Percentiles rank a stretch among this genome's conserved stretches.
These are phyloP conservation scores for Cephalopachus bancanus DNA, from an alignment of 2,797 vertebrate species.

Conservation along the genomic window DNA sequence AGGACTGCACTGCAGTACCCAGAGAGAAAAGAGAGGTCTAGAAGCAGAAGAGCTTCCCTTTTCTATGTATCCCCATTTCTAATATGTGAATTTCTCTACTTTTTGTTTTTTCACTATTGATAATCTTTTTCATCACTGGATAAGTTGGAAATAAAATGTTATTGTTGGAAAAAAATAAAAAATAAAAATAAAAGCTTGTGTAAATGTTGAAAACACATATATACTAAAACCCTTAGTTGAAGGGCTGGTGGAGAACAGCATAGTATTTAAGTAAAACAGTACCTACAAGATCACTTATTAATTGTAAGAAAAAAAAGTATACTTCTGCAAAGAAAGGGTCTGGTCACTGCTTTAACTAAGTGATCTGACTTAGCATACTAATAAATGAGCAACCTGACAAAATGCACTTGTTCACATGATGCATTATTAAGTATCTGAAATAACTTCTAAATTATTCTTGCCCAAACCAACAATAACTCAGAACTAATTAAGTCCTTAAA, in stretches of 20 bases:
- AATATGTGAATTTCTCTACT: constrained; percentile 14
- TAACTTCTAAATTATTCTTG: background rate
- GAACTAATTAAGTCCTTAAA: background rate
- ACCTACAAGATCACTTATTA: background rate
- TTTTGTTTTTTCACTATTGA: constrained; percentile 5
- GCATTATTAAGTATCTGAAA: background rate
- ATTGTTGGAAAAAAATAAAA: background rate
- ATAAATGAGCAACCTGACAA: background rate
- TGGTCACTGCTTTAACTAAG: background rate
- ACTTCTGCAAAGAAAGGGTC: background rate
- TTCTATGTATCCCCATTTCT: background rate
- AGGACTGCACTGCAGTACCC: background rate
- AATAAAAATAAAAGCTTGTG: background rate
- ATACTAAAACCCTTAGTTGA: background rate
- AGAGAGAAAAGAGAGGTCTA: background rate
- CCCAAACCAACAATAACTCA: background rate
- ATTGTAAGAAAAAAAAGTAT: background rate
- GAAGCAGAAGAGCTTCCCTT: background rate
- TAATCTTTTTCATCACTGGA: constrained; percentile 10
- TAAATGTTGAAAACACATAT: background rate
- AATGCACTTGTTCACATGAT: background rate
- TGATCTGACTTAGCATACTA: background rate
- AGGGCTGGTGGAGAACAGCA: background rate
- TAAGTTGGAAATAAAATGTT: constrained; percentile 47
- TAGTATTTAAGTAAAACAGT: background rate